Evolutionary conservation across 1,140 invertebrate genomes (phyloP), one percentile per base, ranked within the genome.

Genomic region (Delia radicum): DNA sequence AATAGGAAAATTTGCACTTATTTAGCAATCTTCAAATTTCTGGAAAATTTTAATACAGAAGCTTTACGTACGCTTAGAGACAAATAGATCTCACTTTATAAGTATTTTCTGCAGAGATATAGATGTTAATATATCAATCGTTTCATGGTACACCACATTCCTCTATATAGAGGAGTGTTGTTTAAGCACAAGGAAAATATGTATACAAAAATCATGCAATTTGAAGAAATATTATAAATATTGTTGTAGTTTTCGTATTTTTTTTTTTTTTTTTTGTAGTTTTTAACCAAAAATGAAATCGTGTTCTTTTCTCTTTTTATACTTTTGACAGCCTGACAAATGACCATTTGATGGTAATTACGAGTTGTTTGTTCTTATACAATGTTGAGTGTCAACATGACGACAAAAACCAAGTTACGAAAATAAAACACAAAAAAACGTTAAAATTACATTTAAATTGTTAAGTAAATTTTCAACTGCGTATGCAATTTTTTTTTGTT

Each of bases 301-400:
- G 26, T 65, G 61, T 62, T 62, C 29, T 26, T 65, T 28, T n/a
- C 27, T 65, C 26, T 15, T 65, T 29, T n/a, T 10, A 3, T 13
- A 42, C 37, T 42, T 42, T 29, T 65, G 62, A 65, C 62, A 65
- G 62, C 28, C 62, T 65, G 62, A 65, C 62, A 65, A 65, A 65
- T 65, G 62, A 65, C 62, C 62, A 65, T 65, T 65, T 65, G 62
- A 65, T 65, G 62, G 62, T 65, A 65, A 65, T 65, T 65, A 65
- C 62, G 62, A 65, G 28, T 65, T 65, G 62, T 65, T 42, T 42
- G 37, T 42, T 65, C 62, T 65, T 65, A 65, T 65, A 15, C 28
- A 65, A 65, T 42, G 37, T 10, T 42, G 37, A 42, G 37, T 42
- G 37, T 13, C 37, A 42, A 42, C 37, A 42, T 42, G 37, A 42